Percentiles rank a stretch among this genome's conserved stretches.
Conservation (phyloP, 2,113 vertebrate species). For the Taxidea taxus region DNA sequence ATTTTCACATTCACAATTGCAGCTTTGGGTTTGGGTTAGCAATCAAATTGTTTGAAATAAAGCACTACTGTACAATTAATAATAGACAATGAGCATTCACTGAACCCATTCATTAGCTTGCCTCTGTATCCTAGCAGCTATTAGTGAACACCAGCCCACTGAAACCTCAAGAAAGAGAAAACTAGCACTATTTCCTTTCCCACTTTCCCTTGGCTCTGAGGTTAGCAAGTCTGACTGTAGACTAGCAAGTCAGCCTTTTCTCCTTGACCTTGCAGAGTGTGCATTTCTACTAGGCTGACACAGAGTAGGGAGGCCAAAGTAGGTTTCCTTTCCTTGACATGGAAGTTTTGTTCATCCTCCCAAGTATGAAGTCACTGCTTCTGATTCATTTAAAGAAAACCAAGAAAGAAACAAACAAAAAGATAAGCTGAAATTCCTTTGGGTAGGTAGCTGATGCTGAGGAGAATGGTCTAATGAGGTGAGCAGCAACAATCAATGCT, state of each 20-base stretch:
- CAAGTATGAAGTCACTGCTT: conserved; percentile 19
- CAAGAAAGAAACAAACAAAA: conserved; percentile 54
- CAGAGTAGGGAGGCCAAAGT: background rate
- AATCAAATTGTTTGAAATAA: background rate
- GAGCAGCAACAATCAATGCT: conserved; percentile 61
- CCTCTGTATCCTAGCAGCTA: background rate
- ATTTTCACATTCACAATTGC: background rate
- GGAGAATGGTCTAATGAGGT: conserved; percentile 62
- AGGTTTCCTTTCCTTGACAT: background rate
- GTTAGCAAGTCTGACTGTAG: background rate
- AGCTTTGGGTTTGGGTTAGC: conserved; percentile 6
- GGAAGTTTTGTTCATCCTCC: conserved; percentile 32
- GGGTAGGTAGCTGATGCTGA: background rate
- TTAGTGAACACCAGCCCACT: background rate
- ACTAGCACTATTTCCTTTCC: background rate
- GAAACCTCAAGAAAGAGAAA: background rate
- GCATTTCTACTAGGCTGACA: background rate
- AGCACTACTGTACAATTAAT: background rate
- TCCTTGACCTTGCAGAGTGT: background rate
- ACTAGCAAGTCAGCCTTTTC: background rate
- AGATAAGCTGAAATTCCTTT: conserved; percentile 57
- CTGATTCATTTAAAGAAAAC: conserved; percentile 57
- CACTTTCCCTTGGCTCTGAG: background rate
- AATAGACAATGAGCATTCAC: background rate
- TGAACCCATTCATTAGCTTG: background rate